Evolutionary conservation across 2,888 invertebrate genomes (phyloP).

Genomic region (Phragmatobia fuliginosa): DNA sequence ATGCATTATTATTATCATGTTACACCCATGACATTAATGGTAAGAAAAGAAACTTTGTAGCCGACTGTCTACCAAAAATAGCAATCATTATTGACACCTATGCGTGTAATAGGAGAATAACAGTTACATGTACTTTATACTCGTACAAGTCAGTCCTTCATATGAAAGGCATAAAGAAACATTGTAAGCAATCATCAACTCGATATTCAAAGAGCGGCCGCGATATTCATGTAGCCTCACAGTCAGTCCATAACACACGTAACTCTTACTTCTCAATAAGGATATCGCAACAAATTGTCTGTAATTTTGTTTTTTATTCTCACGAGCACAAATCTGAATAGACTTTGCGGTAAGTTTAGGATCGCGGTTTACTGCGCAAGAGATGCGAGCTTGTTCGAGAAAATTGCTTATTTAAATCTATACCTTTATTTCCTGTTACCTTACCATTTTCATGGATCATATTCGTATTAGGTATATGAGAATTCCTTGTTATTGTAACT

Average conservation of each 20-base stretch:
- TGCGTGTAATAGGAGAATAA: not conserved
- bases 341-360: conserved; percentile 55
- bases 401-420: conserved; percentile 79
- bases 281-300: conserved; percentile 82
- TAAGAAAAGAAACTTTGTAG: not conserved
- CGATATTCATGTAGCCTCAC: conserved; percentile 14
- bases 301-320: conserved; percentile 83
- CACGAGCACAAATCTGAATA: conserved; percentile 75
- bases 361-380: conserved; percentile 73
- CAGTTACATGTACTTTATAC: not conserved
- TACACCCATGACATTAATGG: not conserved
- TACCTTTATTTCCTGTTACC: conserved; percentile 60
- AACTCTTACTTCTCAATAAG: conserved; percentile 80
- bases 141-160: not conserved
- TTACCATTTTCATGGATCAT: conserved; percentile 57
- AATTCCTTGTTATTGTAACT: conserved; percentile 1
- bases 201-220: conserved; percentile 19
- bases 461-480: conserved; percentile 49
- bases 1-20: no score
- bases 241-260: conserved; percentile 61
- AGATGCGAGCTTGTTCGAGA: conserved; percentile 62
- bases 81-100: not conserved
- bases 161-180: not conserved
- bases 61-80: not conserved
- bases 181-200: conserved; percentile 7